Evolutionary conservation across 2,113 vertebrate species (phyloP), one percentile per base, ranked within the genome.

Genomic region (Athene cunicularia): DNA sequence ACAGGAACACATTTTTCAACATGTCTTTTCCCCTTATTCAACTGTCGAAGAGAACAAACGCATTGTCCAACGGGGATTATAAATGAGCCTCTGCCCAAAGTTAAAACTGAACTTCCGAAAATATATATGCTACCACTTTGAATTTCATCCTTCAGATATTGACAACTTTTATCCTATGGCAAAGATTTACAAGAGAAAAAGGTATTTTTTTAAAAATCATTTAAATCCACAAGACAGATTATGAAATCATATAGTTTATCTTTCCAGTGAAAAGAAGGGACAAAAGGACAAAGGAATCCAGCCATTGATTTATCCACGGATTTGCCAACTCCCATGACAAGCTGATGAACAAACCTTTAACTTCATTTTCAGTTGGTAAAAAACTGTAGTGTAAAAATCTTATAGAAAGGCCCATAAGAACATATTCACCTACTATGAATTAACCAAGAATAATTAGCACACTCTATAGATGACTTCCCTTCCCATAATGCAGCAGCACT

Each of bases 1-100:
- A 97, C 95, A 97, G 95, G 95, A 97, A 96, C 96, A 94, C 97
- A 97, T 97, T 97, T 96, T 97, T 97, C 97, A 97, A 97, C 93
- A 96, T 94, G 97, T 95, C 95, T 97, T 97, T 96, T 85, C 85
- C 95, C 89, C 95, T 97, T 95, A 97, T 97, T 97, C 96, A 98
- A 91, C 97, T 97, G 96, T 96, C 90, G 67, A 96, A 84, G 67
- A 95, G 96, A 98, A 97, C 94, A 96, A 98, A 97, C 1, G 3
- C 77, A 95, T 97, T 97, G 97, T 97, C 90, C 94, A 79, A 86
- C 16, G 6, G 77, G 81, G 89, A 97, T 97, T 97, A 97, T 95
- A 97, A 98, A 98, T 93, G 95, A 98, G 92, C 82, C 70, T 88
- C 85, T 83, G 80, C 73, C 85, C 95, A 91, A 71, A 87, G 92